These are phyloP conservation scores for Lasioglossum calceatum DNA, from an alignment of 2,888 invertebrate genomes.

Conservation along the genomic window DNA sequence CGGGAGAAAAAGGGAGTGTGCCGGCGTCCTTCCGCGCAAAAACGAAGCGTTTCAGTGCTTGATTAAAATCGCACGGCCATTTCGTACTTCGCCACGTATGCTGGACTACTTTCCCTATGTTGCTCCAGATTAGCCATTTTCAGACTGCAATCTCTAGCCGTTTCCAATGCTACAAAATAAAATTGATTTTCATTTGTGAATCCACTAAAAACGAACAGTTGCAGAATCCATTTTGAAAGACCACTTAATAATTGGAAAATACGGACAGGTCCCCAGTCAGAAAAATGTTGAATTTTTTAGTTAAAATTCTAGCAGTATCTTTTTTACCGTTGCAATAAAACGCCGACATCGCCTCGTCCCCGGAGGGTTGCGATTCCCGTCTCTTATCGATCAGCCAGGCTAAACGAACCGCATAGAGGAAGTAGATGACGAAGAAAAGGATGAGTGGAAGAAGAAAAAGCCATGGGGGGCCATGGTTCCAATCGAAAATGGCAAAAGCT, in stretches of 20 bases:
- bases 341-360: neutral
- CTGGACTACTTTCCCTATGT: neutral
- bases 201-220: neutral
- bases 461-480: neutral
- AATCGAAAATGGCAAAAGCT: constrained; percentile 29
- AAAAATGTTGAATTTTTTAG: neutral
- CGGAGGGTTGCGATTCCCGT: neutral
- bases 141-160: neutral
- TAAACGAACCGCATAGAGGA: neutral
- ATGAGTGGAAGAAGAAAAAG: constrained; percentile 10
- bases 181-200: neutral
- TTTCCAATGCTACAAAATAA: neutral
- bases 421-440: neutral
- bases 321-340: neutral
- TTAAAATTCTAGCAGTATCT: neutral
- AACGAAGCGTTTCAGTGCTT: neutral
- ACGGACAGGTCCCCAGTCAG: neutral
- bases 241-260: neutral
- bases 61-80: neutral
- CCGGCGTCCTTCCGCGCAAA: neutral
- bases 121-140: neutral
- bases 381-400: neutral
- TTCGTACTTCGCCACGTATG: neutral
- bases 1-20: neutral
- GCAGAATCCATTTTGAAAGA: neutral